These are phyloP conservation scores for Megaceryle maxima DNA, from an alignment of 2,113 vertebrate species.

Conservation along the genomic window DNA sequence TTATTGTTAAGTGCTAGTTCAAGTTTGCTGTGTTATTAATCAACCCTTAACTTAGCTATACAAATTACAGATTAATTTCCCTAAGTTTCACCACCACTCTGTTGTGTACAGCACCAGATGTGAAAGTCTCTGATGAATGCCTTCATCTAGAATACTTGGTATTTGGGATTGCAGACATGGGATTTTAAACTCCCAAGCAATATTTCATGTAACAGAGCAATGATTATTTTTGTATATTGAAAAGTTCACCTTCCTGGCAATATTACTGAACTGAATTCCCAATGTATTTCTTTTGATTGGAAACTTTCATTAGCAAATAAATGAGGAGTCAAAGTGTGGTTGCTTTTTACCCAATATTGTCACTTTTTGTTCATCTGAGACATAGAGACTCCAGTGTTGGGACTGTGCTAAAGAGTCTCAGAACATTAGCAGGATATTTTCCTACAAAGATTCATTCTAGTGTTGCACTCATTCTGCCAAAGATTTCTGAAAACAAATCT, in stretches of 20 bases:
- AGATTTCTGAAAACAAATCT: constrained; percentile 16
- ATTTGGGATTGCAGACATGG: constrained; percentile 38
- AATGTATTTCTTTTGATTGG: constrained; percentile 14
- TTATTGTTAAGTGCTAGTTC: neutral
- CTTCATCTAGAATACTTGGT: constrained; percentile 21
- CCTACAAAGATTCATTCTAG: neutral
- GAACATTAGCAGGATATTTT: neutral
- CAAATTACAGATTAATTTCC: constrained; percentile 41
- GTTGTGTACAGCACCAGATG: constrained; percentile 25
- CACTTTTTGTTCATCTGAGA: neutral
- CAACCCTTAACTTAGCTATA: neutral
- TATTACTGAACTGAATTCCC: constrained; percentile 42
- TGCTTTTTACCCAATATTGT: neutral
- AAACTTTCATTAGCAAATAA: constrained; percentile 58
- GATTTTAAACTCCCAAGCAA: constrained; percentile 39
- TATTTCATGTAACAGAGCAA: constrained; percentile 44
- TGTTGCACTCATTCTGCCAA: neutral
- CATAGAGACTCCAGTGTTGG: neutral
- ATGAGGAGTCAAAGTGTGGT: neutral
- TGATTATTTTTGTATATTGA: constrained; percentile 48
- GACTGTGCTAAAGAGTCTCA: neutral
- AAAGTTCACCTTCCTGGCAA: constrained; percentile 48
- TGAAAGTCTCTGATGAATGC: neutral
- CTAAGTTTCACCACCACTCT: constrained; percentile 18
- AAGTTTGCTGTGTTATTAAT: constrained; percentile 25